A percentile compares a stretch with the other conserved stretches of the same genome.
These are phyloP conservation scores for Pseudorectes ferrugineus DNA, from an alignment of 2,113 vertebrate species.

Conservation along the genomic window DNA sequence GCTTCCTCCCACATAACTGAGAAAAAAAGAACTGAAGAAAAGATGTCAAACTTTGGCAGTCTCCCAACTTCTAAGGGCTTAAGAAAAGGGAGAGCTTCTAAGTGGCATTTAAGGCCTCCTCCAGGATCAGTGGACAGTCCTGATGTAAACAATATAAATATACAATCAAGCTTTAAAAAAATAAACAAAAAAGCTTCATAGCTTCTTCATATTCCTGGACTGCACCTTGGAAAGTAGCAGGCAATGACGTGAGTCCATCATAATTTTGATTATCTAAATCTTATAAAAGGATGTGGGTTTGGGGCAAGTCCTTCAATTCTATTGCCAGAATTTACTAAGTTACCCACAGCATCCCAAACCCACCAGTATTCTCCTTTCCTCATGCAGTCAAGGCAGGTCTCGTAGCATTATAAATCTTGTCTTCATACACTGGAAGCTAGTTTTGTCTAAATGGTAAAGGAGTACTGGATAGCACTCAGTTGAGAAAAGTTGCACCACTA, in stretches of 20 bases:
- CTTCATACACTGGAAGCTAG: neutral
- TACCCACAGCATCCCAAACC: neutral
- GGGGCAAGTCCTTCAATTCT: neutral
- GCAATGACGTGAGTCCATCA: neutral
- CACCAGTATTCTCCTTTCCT: neutral
- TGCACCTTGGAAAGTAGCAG: neutral
- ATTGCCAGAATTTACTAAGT: neutral
- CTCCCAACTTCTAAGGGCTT: neutral
- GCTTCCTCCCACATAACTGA: constrained; percentile 40
- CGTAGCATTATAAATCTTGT: neutral
- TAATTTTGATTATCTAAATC: neutral
- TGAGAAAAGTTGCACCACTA: neutral
- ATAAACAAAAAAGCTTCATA: neutral
- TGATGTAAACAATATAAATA: constrained; percentile 17
- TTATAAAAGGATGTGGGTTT: neutral
- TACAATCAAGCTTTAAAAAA: constrained; percentile 11
- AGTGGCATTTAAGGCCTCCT: constrained; percentile 9
- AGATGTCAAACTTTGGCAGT: neutral
- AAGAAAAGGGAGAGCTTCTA: neutral
- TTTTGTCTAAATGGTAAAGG: neutral
- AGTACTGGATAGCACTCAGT: neutral
- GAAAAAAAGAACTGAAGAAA: constrained; percentile 11
- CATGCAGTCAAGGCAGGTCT: neutral
- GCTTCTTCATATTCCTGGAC: neutral
- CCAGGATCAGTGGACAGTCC: neutral